A percentile compares a stretch with the other conserved stretches of the same genome.
Evolutionary conservation across 2,797 vertebrate genomes (phyloP).

Genomic region (Mormyrus hasselquistii): DNA sequence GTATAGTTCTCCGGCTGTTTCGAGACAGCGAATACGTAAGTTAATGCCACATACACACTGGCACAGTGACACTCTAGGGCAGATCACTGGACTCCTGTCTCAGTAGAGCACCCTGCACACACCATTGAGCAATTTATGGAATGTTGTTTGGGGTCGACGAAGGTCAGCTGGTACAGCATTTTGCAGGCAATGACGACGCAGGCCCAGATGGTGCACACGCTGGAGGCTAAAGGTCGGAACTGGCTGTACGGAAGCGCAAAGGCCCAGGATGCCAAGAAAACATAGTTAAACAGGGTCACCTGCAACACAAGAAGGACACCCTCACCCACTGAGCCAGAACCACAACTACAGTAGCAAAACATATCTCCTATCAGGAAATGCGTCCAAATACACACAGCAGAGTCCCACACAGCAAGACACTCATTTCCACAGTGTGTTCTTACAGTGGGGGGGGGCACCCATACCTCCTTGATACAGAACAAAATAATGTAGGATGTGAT

Average conservation of each 20-base stretch:
- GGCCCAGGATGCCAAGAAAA: slow-evolving; percentile 90
- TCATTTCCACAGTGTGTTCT: background rate
- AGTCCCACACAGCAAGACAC: background rate
- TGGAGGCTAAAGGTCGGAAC: slow-evolving; percentile 83
- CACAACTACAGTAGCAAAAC: background rate
- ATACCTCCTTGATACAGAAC: slow-evolving; percentile 83
- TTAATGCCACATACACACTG: background rate
- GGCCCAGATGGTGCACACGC: slow-evolving; percentile 91
- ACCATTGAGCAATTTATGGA: slow-evolving; percentile 75
- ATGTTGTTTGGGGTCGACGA: slow-evolving; percentile 69
- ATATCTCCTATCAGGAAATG: background rate
- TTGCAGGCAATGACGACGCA: slow-evolving; percentile 95
- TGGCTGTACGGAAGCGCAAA: slow-evolving; percentile 90
- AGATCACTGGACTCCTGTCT: background rate
- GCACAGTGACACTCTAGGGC: background rate
- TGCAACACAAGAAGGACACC: slow-evolving; percentile 49
- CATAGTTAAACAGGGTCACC: slow-evolving; percentile 93
- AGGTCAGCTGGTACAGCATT: slow-evolving; percentile 92
- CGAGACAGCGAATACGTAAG: slow-evolving; percentile 19
- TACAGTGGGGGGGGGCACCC: slow-evolving; percentile 1
- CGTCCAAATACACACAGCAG: background rate
- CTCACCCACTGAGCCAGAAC: background rate
- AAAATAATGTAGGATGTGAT: slow-evolving; percentile 88
- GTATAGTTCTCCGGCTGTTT: slow-evolving; percentile 62
- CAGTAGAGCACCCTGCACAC: slow-evolving; percentile 38